These are phyloP conservation scores for Pseudoatta argentina DNA, from an alignment of 1,140 invertebrate genomes.

Conservation along the genomic window DNA sequence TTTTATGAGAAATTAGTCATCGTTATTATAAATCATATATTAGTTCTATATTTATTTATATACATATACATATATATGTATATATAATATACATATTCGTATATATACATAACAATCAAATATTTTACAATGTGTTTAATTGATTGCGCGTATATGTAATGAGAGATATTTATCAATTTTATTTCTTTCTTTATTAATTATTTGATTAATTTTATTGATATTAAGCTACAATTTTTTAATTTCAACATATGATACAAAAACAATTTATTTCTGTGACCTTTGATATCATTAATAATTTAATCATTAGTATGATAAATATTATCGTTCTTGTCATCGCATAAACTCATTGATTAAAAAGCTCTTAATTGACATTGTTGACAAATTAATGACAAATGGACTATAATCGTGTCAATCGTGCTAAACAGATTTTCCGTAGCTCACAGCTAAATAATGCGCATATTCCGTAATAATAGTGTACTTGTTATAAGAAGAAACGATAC, in stretches of 20 bases:
- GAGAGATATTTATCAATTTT: background rate
- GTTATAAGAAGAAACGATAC: background rate
- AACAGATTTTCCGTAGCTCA: background rate
- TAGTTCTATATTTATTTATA: background rate
- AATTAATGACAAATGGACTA: background rate
- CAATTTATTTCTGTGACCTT: background rate
- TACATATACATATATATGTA: background rate
- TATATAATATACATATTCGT: no score
- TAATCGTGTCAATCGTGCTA: background rate
- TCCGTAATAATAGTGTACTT: background rate
- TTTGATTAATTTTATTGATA: conserved; percentile 13
- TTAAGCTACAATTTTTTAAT: background rate
- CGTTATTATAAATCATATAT: background rate
- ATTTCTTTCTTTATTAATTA: background rate
- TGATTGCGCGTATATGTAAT: background rate
- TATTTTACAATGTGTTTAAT: background rate
- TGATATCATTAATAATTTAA: background rate
- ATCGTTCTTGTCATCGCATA: background rate
- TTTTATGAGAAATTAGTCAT: background rate
- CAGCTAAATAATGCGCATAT: background rate
- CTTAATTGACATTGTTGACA: background rate
- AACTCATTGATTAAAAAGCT: conserved; percentile 4
- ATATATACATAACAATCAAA: background rate
- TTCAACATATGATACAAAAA: background rate
- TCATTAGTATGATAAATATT: background rate